phyloP scores from a whole-genome alignment of 2,797 vertebrate species.

The Pseudopleuronectes americanus region DNA sequence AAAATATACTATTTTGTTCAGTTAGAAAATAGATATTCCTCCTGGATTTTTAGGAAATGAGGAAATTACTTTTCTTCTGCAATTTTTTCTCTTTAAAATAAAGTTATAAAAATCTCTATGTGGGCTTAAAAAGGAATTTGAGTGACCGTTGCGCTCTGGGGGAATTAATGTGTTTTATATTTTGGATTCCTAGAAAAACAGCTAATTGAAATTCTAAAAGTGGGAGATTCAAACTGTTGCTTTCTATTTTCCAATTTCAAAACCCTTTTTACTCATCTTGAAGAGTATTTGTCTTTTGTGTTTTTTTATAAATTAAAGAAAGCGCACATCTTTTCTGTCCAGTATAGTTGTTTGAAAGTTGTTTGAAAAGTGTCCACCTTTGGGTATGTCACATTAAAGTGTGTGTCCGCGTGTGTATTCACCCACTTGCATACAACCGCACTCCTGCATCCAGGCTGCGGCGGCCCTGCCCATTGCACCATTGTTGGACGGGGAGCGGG shows the following conservation, averaged over 20 bases:
- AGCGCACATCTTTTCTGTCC: not conserved
- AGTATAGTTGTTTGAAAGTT: not conserved
- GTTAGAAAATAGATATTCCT: constrained; percentile 2
- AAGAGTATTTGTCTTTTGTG: not conserved
- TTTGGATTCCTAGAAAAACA: constrained; percentile 10
- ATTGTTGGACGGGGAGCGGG: constrained; percentile 71
- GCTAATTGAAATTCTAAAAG: constrained; percentile 10
- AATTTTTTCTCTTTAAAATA: constrained; percentile 11
- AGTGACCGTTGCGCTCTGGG: not conserved
- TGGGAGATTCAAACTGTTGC: not conserved
- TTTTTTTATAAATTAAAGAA: constrained; percentile 9
- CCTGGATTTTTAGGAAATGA: not conserved
- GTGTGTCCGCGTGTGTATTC: not conserved
- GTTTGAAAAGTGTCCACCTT: not conserved
- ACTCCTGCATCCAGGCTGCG: constrained; percentile 36
- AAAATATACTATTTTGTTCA: not conserved
- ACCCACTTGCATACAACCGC: constrained; percentile 22
- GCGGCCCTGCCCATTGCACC: constrained; percentile 52
- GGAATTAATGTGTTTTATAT: constrained; percentile 9
- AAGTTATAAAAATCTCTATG: not conserved
- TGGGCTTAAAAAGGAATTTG: constrained; percentile 4
- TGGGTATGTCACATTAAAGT: not conserved
- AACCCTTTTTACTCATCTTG: not conserved
- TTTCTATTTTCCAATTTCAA: not conserved
- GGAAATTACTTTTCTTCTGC: not conserved